A percentile compares a stretch with the other conserved stretches of the same genome.
These are phyloP conservation scores for Diachasmimorpha longicaudata DNA, from an alignment of 1,140 invertebrate species.

Conservation along the genomic window DNA sequence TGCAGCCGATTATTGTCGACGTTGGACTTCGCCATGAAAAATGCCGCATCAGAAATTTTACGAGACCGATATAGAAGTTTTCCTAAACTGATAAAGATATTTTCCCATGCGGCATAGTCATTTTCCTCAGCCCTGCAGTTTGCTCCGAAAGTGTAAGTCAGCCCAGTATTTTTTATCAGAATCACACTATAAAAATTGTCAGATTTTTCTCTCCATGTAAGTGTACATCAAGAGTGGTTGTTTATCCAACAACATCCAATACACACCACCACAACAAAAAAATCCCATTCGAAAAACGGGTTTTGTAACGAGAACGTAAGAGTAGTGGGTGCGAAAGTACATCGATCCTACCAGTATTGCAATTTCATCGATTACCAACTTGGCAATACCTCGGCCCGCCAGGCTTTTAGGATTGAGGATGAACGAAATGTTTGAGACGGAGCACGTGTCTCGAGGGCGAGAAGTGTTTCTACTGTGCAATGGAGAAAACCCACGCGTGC, in stretches of 20 bases:
- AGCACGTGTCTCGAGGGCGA: constrained; percentile 20
- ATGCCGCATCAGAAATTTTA: no score
- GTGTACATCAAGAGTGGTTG: not conserved
- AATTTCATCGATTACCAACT: constrained; percentile 24
- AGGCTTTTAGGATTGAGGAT: not conserved
- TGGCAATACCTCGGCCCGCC: not conserved
- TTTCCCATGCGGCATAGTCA: no score
- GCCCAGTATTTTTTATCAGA: no score
- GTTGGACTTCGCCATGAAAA: no score
- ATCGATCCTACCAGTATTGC: constrained; percentile 18
- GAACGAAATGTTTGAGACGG: constrained; percentile 8
- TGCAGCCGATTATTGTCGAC: no score
- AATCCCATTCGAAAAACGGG: not conserved
- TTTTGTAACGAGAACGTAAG: not conserved
- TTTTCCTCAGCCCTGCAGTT: no score
- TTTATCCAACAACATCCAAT: not conserved
- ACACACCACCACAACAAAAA: not conserved
- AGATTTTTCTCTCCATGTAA: no score
- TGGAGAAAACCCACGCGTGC: not conserved
- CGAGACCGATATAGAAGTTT: no score
- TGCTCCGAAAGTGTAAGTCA: no score
- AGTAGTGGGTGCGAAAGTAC: not conserved
- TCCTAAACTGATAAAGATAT: no score
- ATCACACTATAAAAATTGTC: no score
- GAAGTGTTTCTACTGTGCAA: constrained; percentile 3